A percentile compares a stretch with the other conserved stretches of the same genome.
Evolutionary conservation across 2,888 invertebrate genomes (phyloP).

Genomic region (Augochlorella aurata): DNA sequence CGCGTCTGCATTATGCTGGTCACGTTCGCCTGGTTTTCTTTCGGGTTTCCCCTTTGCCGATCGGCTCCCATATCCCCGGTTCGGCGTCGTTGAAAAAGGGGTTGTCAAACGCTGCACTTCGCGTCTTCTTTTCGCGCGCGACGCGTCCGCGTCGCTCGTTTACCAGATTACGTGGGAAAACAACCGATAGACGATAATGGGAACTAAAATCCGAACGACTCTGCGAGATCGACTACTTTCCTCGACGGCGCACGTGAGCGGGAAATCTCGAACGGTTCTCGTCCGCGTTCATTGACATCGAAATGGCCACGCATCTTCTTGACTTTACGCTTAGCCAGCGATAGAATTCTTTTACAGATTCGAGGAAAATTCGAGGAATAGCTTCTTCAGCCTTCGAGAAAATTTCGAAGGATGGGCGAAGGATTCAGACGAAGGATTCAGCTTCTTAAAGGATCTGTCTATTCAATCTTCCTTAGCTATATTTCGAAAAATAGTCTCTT

Average conservation of each 20-base stretch:
- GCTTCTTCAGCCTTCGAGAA: neutral
- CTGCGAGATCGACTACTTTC: neutral
- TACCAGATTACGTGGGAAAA: constrained; percentile 26
- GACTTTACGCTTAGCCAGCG: neutral
- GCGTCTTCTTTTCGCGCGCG: constrained; percentile 13
- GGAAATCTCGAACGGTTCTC: neutral
- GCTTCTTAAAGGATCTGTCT: neutral
- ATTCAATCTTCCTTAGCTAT: too few relatives aligned
- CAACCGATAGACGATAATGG: constrained; percentile 34
- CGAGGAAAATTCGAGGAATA: neutral
- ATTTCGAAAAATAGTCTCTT: too few relatives aligned
- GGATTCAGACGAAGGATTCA: too few relatives aligned
- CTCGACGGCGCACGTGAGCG: neutral
- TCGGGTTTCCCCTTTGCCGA: constrained; percentile 56
- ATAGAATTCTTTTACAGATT: neutral
- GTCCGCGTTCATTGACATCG: neutral
- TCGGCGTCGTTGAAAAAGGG: constrained; percentile 10
- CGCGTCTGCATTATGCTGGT: constrained; percentile 74
- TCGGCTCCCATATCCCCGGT: constrained; percentile 25
- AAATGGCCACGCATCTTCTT: neutral
- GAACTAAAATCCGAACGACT: neutral
- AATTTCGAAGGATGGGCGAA: neutral
- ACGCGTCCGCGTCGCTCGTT: constrained; percentile 21
- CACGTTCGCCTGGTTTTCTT: constrained; percentile 74
- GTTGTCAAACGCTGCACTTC: constrained; percentile 42